These are phyloP conservation scores for Lepidostoma basale DNA, from an alignment of 1,140 invertebrate species.

Conservation along the genomic window DNA sequence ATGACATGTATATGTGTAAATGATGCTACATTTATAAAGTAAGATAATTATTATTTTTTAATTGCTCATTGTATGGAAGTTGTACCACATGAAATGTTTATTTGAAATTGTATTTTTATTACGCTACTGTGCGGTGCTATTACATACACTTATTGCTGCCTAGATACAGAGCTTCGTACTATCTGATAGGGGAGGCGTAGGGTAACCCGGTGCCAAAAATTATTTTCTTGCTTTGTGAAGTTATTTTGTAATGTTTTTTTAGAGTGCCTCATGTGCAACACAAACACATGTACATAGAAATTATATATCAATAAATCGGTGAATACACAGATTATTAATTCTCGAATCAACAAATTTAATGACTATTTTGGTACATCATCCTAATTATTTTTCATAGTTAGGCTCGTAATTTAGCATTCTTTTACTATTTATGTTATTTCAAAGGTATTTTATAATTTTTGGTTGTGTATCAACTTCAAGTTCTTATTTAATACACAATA, in stretches of 20 bases:
- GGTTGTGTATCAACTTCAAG: too few relatives aligned
- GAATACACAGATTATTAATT: not conserved
- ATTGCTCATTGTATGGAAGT: not conserved
- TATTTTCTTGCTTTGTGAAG: slow-evolving; percentile 2
- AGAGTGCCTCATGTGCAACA: not conserved
- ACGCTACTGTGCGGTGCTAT: not conserved
- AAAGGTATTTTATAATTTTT: too few relatives aligned
- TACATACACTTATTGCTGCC: not conserved
- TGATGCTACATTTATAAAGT: slow-evolving; percentile 6
- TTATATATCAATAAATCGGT: not conserved
- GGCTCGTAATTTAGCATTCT: too few relatives aligned
- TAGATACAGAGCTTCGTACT: slow-evolving; percentile 2
- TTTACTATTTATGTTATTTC: too few relatives aligned
- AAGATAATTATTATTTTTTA: slow-evolving; percentile 1
- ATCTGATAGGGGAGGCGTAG: too few relatives aligned
- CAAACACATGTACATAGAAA: too few relatives aligned
- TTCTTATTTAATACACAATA: too few relatives aligned
- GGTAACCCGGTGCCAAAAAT: slow-evolving; percentile 3
- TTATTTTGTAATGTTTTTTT: not conserved
- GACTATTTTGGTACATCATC: not conserved
- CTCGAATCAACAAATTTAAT: not conserved
- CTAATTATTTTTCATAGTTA: too few relatives aligned
- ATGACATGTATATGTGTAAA: too few relatives aligned
- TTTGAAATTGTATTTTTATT: not conserved
- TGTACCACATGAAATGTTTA: not conserved